These are phyloP conservation scores for Anthopleura xanthogrammica DNA, from an alignment of 92 coral and sea anemone species.

Conservation along the genomic window DNA sequence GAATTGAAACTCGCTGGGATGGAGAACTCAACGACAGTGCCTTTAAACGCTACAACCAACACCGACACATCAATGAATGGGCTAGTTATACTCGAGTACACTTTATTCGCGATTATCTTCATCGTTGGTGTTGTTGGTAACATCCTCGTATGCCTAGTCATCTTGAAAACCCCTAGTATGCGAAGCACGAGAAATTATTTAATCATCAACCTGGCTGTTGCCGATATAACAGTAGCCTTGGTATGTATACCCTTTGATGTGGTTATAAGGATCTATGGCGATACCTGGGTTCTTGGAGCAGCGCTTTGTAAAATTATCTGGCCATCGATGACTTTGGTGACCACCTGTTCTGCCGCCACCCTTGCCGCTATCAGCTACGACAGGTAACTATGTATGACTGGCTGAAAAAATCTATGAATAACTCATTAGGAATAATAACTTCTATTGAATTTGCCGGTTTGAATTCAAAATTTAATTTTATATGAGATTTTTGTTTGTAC, in stretches of 20 bases:
- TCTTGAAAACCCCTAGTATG: slow-evolving; percentile 79
- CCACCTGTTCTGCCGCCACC: slow-evolving; percentile 94
- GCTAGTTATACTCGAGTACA: slow-evolving; percentile 53
- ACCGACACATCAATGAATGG: slow-evolving; percentile 38
- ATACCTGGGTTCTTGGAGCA: slow-evolving; percentile 73
- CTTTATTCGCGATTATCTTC: slow-evolving; percentile 62
- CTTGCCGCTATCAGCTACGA: slow-evolving; percentile 84
- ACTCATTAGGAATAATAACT: too few species aligned
- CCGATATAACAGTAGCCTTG: slow-evolving; percentile 81
- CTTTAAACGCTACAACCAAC: slow-evolving; percentile 2
- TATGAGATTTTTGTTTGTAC: too few species aligned
- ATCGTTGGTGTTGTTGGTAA: slow-evolving; percentile 73
- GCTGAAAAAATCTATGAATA: neutral
- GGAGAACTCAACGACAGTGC: slow-evolving; percentile 19
- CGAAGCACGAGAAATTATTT: slow-evolving; percentile 81
- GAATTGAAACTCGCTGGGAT: neutral
- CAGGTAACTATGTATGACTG: slow-evolving; percentile 34
- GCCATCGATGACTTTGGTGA: slow-evolving; percentile 89
- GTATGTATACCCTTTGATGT: slow-evolving; percentile 87
- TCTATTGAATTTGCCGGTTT: too few species aligned
- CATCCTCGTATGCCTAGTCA: slow-evolving; percentile 75
- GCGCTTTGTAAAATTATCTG: slow-evolving; percentile 69
- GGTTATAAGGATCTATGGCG: slow-evolving; percentile 43
- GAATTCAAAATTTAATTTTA: too few species aligned
- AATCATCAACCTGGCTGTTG: slow-evolving; percentile 77